phyloP scores from a whole-genome alignment of 1,140 invertebrate genomes.

The Scaptodrosophila lebanonensis region DNA sequence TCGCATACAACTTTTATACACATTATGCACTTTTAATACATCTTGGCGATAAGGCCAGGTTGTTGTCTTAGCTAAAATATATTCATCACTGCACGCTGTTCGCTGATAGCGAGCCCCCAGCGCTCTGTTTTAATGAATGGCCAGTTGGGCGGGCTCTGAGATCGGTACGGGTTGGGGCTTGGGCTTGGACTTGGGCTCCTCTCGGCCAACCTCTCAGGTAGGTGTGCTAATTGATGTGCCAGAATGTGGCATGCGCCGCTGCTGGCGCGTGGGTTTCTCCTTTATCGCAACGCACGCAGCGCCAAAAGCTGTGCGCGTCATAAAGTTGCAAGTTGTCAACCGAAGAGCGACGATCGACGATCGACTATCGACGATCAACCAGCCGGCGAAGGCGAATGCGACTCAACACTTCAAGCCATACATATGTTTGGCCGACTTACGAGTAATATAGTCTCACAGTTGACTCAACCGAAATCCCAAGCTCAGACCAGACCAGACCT shows the following conservation, averaged over 20 bases:
- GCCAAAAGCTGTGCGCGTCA: slow-evolving; percentile 52
- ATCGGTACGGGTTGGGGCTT: too few species aligned
- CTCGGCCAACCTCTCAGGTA: slow-evolving; percentile 29
- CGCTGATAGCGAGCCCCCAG: slow-evolving; percentile 50
- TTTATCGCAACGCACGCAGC: too few species aligned
- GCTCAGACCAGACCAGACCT: too few species aligned
- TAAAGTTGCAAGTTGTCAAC: slow-evolving; percentile 63
- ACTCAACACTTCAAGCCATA: too few species aligned
- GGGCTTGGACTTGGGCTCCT: too few species aligned
- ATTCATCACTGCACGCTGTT: slow-evolving; percentile 48
- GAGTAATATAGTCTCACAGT: too few species aligned
- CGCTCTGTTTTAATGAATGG: slow-evolving; percentile 59
- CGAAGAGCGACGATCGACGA: slow-evolving; percentile 1
- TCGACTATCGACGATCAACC: slow-evolving; percentile 21
- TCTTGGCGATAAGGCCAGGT: slow-evolving; percentile 60
- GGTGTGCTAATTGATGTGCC: slow-evolving; percentile 73
- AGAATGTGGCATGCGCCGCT: slow-evolving; percentile 41
- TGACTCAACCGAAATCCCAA: too few species aligned
- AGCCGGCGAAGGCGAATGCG: too few species aligned
- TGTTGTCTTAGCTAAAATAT: slow-evolving; percentile 64
- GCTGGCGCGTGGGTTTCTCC: slow-evolving; percentile 67
- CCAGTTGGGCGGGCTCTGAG: too few species aligned
- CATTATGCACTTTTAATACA: slow-evolving; percentile 73
- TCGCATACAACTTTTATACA: slow-evolving; percentile 68
- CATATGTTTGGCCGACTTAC: too few species aligned